These are phyloP conservation scores for Hylaeus anthracinus DNA, from an alignment of 1,140 invertebrate genomes.

Conservation along the genomic window DNA sequence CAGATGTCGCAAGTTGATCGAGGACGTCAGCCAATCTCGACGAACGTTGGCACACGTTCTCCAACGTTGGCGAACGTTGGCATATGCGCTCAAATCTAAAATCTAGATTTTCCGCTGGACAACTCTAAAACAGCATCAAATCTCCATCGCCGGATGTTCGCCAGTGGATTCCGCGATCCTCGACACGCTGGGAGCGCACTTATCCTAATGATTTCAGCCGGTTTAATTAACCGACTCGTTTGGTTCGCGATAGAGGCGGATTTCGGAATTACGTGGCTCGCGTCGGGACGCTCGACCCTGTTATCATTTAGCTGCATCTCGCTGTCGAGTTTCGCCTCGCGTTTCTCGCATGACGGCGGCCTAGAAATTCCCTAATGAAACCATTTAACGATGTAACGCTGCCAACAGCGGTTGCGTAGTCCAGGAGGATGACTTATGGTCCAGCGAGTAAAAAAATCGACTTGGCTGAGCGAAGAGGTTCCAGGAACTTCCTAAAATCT, in stretches of 20 bases:
- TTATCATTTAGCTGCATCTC: slow-evolving; percentile 23
- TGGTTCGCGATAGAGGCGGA: background rate
- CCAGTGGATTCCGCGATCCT: background rate
- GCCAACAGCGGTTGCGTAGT: background rate
- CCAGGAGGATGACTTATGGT: background rate
- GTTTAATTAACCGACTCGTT: slow-evolving; percentile 38
- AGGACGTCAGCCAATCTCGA: too few relatives aligned
- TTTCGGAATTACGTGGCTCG: slow-evolving; percentile 29
- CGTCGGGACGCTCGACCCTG: background rate
- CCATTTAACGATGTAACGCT: background rate
- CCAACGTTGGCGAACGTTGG: too few relatives aligned
- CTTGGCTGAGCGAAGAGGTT: too few relatives aligned
- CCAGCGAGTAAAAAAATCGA: too few relatives aligned
- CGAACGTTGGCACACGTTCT: too few relatives aligned
- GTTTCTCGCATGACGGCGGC: background rate
- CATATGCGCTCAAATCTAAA: too few relatives aligned
- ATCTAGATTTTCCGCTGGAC: too few relatives aligned
- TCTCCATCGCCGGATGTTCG: background rate
- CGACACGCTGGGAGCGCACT: background rate
- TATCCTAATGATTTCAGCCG: slow-evolving; percentile 38
- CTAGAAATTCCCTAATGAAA: background rate
- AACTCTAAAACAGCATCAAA: background rate
- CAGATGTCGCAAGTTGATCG: too few relatives aligned
- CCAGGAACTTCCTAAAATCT: too few relatives aligned
- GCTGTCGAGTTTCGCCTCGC: slow-evolving; percentile 2